Evolutionary conservation across 2,888 invertebrate species (phyloP).

Genomic region (Apamea anceps): DNA sequence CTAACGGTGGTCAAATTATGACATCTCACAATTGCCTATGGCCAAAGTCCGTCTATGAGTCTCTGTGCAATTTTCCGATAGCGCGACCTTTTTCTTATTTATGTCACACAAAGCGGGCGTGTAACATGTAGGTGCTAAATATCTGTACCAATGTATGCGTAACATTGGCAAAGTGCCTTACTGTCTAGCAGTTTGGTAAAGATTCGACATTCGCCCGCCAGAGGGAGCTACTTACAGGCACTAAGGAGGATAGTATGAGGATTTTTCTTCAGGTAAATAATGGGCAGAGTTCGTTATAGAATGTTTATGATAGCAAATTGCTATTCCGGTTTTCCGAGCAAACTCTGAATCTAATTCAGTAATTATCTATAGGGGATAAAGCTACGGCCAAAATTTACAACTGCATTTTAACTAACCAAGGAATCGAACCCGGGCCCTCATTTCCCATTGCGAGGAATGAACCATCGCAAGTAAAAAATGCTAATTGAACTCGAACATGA

Average conservation of each 20-base stretch:
- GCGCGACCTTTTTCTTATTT: conserved; percentile 22
- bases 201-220: conserved; percentile 12
- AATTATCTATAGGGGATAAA: not conserved
- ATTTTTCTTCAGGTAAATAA: not conserved
- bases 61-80: not conserved
- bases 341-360: not conserved
- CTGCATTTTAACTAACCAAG: not conserved
- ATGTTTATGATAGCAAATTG: not conserved
- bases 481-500: conserved; percentile 64
- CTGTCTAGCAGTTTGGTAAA: conserved; percentile 41
- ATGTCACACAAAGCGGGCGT: conserved; percentile 27
- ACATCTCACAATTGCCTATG: not conserved
- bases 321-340: not conserved
- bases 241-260: not conserved
- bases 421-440: not conserved
- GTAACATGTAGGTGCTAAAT: conserved; percentile 47
- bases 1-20: not conserved
- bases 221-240: conserved; percentile 1
- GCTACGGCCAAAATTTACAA: not conserved
- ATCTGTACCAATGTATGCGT: conserved; percentile 38
- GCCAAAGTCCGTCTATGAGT: not conserved
- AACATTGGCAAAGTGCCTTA: conserved; percentile 43
- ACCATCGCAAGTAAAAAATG: conserved; percentile 57
- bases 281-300: too few species aligned
- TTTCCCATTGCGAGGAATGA: conserved; percentile 3